These are phyloP conservation scores for Ips nitidus DNA, from an alignment of 1,140 invertebrate genomes.

Conservation along the genomic window DNA sequence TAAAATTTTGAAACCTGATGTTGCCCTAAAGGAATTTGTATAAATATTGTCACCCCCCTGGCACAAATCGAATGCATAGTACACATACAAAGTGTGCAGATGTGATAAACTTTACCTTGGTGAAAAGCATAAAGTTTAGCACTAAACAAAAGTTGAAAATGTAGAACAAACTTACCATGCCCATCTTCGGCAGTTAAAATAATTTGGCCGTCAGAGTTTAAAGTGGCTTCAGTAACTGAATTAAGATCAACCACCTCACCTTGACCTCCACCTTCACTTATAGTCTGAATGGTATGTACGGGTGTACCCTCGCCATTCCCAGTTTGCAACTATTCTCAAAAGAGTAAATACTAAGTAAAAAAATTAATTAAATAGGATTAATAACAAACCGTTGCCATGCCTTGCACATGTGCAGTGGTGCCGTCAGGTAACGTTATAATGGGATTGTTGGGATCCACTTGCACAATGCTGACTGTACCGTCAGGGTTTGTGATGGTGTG, in stretches of 20 bases:
- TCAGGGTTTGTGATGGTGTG: slow-evolving; percentile 96
- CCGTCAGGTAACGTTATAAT: slow-evolving; percentile 95
- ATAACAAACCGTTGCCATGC: slow-evolving; percentile 78
- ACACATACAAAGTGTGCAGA: no score
- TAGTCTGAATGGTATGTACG: slow-evolving; percentile 79
- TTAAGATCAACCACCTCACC: slow-evolving; percentile 82
- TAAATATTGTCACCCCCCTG: slow-evolving; percentile 2
- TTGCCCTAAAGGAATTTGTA: not conserved
- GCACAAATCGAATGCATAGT: not conserved
- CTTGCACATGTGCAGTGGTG: slow-evolving; percentile 91
- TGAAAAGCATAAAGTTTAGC: no score
- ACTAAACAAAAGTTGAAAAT: not conserved
- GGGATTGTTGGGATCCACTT: slow-evolving; percentile 92
- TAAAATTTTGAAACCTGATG: not conserved
- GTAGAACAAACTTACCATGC: slow-evolving; percentile 65
- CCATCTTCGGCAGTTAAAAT: slow-evolving; percentile 93
- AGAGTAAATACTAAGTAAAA: slow-evolving; percentile 16
- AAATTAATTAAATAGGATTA: not conserved
- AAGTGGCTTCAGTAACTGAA: slow-evolving; percentile 80
- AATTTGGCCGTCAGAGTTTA: slow-evolving; percentile 90
- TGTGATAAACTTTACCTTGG: no score
- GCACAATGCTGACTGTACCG: slow-evolving; percentile 93
- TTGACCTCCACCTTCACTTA: slow-evolving; percentile 66
- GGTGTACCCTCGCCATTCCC: slow-evolving; percentile 70
- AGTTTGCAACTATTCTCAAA: slow-evolving; percentile 67